Evolutionary conservation across 1,140 invertebrate species (phyloP), one percentile per base, ranked within the genome.

Genomic region (Antheraea mylitta): DNA sequence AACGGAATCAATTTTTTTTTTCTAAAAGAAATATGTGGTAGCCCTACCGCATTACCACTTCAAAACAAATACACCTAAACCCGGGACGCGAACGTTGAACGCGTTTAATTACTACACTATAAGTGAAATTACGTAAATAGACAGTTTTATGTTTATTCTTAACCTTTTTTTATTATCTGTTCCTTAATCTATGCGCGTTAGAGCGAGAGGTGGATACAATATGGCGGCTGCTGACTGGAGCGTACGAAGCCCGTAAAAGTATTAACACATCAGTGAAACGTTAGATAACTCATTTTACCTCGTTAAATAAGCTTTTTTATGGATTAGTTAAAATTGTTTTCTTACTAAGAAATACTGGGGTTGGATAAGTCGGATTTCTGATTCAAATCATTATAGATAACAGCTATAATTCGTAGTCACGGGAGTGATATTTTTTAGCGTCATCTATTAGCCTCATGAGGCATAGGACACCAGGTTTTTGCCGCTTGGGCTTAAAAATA

Each of bases 61-160:
- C 45, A 13, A 53, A 53, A 53, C 45, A 53, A 53, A 53, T 53
- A 53, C 45, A 53, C 45, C 45, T 16, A 53, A 42, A 53, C 45
- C 16, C 45, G 45, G 45, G 45, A 53, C 13, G 16, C 45, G 10
- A 16, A 53, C 45, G 16, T 16, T 16, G 11, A n/a, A 16, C 45
- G 45, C 64, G 45, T 65, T 65, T 61, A 48, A 65, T 65, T 48
- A 65, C 64, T 19, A 18, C n/a, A 65, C 64, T 65, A 65, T 19
- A 48, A 18, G 19, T 59, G 48, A 30, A 66, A 59, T 59, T 63
- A 70, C 79, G 75, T 76, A 77, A 81, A 79, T 81, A 81, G 75
- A 79, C 77, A 76, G 63, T 64, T 80, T 82, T 77, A 80, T 78
- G 71, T 67, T 70, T 67, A 71, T 82, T 75, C 74, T 76, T 66